Evolutionary conservation across 2,888 invertebrate species (phyloP).

Genomic region (Spodoptera exigua): DNA sequence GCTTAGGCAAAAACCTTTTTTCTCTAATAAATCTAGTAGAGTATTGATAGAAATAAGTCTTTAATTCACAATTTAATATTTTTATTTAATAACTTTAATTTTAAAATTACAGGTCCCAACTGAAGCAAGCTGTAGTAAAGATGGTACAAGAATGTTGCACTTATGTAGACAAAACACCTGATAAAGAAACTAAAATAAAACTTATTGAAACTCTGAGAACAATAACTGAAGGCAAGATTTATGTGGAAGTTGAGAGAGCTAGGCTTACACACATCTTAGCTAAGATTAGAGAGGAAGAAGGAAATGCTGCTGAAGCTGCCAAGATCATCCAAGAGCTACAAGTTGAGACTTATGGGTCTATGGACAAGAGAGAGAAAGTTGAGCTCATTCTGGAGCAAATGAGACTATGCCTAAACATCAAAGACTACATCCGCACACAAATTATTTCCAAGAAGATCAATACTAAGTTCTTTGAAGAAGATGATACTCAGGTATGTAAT

Average conservation of each 20-base stretch:
- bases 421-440: conserved; percentile 98
- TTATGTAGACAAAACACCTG: conserved; percentile 97
- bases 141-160: conserved; percentile 98
- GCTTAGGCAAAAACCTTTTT: too few relatives aligned
- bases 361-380: conserved; percentile 99
- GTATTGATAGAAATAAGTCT: too few relatives aligned
- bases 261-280: conserved; percentile 97
- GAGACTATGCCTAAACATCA: conserved; percentile 97
- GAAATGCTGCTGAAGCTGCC: conserved; percentile 96
- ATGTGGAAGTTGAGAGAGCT: conserved; percentile 99
- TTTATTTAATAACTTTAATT: too few relatives aligned
- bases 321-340: conserved; percentile 98
- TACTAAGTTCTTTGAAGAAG: conserved; percentile 98
- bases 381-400: conserved; percentile 99
- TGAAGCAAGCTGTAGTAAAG: conserved; percentile 98
- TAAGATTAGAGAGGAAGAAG: conserved; percentile 95
- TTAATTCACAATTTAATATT: too few relatives aligned
- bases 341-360: conserved; percentile 99
- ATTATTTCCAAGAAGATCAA: conserved; percentile 99
- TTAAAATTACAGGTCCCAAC: conserved; percentile 91
- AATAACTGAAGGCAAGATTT: conserved; percentile 99
- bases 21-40: too few relatives aligned
- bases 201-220: conserved; percentile 98
- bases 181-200: conserved; percentile 96
- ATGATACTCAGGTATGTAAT: conserved; percentile 89